Evolutionary conservation across 2,797 vertebrate genomes (phyloP), one percentile per base, ranked within the genome.

Genomic region (Setipinna tenuifilis): DNA sequence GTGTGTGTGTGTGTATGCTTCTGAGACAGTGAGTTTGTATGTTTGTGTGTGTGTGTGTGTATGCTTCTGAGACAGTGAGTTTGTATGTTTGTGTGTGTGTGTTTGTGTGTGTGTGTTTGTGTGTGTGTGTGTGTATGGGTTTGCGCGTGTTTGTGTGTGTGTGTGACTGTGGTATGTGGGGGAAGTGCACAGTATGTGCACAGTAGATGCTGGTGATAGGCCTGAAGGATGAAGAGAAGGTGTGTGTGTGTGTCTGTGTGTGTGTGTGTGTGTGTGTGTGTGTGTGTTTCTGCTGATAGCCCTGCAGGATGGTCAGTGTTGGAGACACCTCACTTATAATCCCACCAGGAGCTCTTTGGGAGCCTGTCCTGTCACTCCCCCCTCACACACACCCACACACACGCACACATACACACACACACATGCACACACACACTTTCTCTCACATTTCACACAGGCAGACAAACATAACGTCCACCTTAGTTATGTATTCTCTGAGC

Each of bases 311-410:
- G 65, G 65, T 28, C 65, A 71, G 65, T 71, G 65, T 71, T 71
- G 10, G 25, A 71, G 65, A 71, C 65, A 71, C 65, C 65, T 71
- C 65, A 23, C 25, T 71, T 71, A 16, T 71, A 71, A 71, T 71
- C 61, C 65, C 23, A 71, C 25, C 65, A 71, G 65, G 65, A 71
- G 65, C 25, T 71, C 10, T 31, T 71, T 2, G n/a, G 62, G 65
- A 71, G 5, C 28, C 41, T 0, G 17, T 28, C 85, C 85, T 83
- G 82, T 83, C 71, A 80, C 82, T 83, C 83, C 83, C 4, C 83
- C 71, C 57, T 58, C 83, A 84, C 83, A 59, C 82, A 50, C 54
- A 54, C 46, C 62, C 44, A 17, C 44, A 35, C 57, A 65, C 35
- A 82, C 75, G 10, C 46, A 48, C 46, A 48, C 46, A 48, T 3